Percentiles rank a stretch among this genome's conserved stretches.
Conservation (phyloP, 2,797 vertebrate genomes). For the Poecilia wingei region DNA sequence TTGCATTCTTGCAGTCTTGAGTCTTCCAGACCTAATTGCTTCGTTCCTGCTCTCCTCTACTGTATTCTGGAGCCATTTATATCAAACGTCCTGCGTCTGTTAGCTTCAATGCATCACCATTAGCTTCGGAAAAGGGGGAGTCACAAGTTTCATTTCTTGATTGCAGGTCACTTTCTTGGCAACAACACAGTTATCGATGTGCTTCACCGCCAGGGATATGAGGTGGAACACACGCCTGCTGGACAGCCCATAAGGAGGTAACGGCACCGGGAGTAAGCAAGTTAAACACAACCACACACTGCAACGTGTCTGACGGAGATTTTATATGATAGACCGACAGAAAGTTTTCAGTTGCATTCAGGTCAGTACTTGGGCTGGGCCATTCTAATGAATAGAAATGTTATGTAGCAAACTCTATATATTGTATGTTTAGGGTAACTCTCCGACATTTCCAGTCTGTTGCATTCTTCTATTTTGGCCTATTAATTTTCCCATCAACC, state of each 20-base stretch:
- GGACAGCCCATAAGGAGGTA: slow-evolving; percentile 88
- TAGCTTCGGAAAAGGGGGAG: slow-evolving; percentile 1
- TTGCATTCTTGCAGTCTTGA: not conserved
- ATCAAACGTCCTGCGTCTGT: not conserved
- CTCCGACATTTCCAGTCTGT: not conserved
- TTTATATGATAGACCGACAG: not conserved
- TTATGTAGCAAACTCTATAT: not conserved
- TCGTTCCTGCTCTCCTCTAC: not conserved
- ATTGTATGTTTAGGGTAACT: not conserved
- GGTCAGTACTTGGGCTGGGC: not conserved
- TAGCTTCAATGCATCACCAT: slow-evolving; percentile 17
- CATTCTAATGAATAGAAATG: not conserved
- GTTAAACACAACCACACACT: not conserved
- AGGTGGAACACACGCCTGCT: slow-evolving; percentile 88
- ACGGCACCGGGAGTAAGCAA: slow-evolving; percentile 15
- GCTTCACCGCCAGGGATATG: slow-evolving; percentile 86
- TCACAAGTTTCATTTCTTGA: slow-evolving; percentile 12
- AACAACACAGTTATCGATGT: slow-evolving; percentile 92
- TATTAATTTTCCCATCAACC: not conserved
- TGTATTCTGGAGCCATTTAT: not conserved
- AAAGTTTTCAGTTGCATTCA: not conserved
- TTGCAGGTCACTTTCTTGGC: slow-evolving; percentile 91
- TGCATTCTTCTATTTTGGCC: not conserved
- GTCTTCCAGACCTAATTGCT: not conserved
- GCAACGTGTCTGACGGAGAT: not conserved